Conservation (phyloP, 2,113 vertebrate species). For the Stigmatopora argus region DNA sequence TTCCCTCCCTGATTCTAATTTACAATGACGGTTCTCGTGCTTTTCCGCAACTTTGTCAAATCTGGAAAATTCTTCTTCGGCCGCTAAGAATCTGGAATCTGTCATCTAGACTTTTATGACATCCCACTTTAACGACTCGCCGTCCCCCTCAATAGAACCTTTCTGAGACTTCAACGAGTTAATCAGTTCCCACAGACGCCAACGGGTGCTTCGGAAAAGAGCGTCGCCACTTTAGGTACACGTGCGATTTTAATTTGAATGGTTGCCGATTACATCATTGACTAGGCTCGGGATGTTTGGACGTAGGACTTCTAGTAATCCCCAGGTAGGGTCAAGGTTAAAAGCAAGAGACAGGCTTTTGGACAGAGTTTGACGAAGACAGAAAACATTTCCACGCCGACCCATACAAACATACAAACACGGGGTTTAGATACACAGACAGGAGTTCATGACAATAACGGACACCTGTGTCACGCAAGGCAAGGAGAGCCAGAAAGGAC, state of each 20-base stretch:
- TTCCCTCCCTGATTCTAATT: not conserved
- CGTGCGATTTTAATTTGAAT: not conserved
- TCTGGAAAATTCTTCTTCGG: conserved; percentile 6
- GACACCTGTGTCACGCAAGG: too few relatives aligned
- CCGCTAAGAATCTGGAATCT: conserved; percentile 1
- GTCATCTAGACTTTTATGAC: conserved; percentile 2
- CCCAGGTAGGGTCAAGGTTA: conserved; percentile 1
- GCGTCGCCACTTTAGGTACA: not conserved
- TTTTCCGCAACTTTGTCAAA: not conserved
- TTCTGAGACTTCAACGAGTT: not conserved
- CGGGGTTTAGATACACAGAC: too few relatives aligned
- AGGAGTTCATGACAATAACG: too few relatives aligned
- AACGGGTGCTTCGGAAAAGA: not conserved
- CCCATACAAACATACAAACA: too few relatives aligned
- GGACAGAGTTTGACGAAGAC: too few relatives aligned
- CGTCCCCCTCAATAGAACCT: not conserved
- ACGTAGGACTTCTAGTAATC: not conserved
- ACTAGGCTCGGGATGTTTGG: not conserved
- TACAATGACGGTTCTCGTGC: not conserved
- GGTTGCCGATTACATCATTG: not conserved
- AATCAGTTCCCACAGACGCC: not conserved
- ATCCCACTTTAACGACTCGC: not conserved
- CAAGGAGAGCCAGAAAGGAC: too few relatives aligned
- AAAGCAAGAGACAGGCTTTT: not conserved
- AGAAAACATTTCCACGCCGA: too few relatives aligned